Percentiles rank a stretch among this genome's conserved stretches.
Conservation (phyloP, 2,797 vertebrate genomes). For the Peromyscus aztecus region DNA sequence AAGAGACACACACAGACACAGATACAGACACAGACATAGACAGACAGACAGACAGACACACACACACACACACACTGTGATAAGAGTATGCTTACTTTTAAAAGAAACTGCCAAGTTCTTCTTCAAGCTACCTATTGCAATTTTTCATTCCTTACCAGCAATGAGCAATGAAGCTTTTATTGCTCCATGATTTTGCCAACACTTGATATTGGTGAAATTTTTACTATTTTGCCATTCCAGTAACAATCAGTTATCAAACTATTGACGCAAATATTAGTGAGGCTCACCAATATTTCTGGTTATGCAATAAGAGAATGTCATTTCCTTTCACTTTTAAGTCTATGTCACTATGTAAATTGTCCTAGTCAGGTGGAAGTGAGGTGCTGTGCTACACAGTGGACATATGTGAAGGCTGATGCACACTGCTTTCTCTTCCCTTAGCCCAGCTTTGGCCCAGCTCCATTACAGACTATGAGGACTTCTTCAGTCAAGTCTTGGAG, state of each 20-base stretch:
- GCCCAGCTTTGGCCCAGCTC: neutral
- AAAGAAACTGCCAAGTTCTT: neutral
- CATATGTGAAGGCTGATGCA: neutral
- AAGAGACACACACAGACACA: neutral
- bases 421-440: neutral
- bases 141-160: neutral
- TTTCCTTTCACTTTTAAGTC: neutral
- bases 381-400: neutral
- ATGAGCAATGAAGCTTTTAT: neutral
- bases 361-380: neutral
- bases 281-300: neutral
- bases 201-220: neutral
- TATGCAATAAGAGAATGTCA: neutral
- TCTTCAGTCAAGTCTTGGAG: conserved; percentile 45
- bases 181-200: neutral
- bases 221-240: conserved; percentile 1
- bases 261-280: neutral
- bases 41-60: neutral
- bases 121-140: neutral
- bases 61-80: neutral
- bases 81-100: neutral
- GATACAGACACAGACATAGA: neutral
- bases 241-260: neutral
- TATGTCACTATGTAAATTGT: neutral
- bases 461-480: conserved; percentile 58